These are phyloP conservation scores for Tamias sibiricus DNA, from an alignment of 2,113 vertebrate genomes.

Conservation along the genomic window DNA sequence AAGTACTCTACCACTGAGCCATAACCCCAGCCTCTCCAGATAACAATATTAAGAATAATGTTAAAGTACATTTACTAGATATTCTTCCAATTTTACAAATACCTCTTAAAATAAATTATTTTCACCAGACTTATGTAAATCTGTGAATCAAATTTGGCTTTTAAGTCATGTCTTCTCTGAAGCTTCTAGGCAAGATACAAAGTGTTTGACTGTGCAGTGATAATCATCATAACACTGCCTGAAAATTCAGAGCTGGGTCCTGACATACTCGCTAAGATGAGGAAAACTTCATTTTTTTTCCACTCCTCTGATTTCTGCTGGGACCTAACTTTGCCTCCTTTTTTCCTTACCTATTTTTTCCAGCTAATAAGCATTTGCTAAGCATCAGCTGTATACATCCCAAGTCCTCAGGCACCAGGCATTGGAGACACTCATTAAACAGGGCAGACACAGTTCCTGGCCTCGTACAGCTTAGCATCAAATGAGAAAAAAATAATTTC, in stretches of 20 bases:
- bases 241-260: background rate
- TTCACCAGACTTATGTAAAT: background rate
- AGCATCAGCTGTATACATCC: background rate
- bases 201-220: background rate
- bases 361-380: background rate
- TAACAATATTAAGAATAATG: background rate
- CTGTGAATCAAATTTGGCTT: slow-evolving; percentile 12
- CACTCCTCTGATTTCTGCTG: background rate
- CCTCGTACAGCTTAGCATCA: background rate
- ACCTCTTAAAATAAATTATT: background rate
- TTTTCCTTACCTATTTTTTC: background rate
- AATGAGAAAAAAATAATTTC: background rate
- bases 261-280: too few species aligned
- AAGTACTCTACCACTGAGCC: too few species aligned
- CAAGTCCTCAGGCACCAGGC: background rate
- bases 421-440: background rate
- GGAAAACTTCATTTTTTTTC: background rate
- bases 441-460: background rate
- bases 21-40: background rate
- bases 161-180: background rate
- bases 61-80: background rate
- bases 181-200: background rate
- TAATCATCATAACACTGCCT: background rate
- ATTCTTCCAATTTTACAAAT: background rate
- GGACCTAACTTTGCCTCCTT: background rate